These are phyloP conservation scores for Plumapathes pennacea DNA, from an alignment of 92 coral and sea anemone species.

Conservation along the genomic window DNA sequence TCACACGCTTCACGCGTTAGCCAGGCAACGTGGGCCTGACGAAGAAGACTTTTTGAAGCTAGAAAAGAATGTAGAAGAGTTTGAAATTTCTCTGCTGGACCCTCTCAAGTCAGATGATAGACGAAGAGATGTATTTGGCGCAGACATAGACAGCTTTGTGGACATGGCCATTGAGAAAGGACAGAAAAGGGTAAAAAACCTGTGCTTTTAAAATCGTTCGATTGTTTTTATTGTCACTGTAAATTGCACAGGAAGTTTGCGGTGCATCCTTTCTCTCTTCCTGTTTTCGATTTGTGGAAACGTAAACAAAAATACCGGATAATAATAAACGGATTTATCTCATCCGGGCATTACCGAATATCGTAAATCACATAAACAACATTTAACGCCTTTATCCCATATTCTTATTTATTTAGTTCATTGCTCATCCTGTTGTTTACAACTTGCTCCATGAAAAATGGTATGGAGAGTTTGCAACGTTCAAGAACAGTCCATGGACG, in stretches of 20 bases:
- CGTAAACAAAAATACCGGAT: no score
- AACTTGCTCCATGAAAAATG: constrained; percentile 15
- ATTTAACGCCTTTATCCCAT: no score
- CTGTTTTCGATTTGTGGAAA: no score
- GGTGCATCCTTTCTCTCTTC: no score
- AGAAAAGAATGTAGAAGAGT: constrained; percentile 16
- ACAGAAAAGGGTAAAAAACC: constrained; percentile 41
- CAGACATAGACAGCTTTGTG: constrained; percentile 10
- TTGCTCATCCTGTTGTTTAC: constrained; percentile 29
- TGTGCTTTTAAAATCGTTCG: no score
- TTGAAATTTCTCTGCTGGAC: constrained; percentile 3
- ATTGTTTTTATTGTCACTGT: no score
- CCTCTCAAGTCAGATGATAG: constrained; percentile 18
- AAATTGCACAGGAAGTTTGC: no score
- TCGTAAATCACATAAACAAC: no score
- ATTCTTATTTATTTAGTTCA: constrained; percentile 5
- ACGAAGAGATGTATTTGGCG: constrained; percentile 1
- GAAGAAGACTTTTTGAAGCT: background rate
- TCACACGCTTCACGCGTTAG: background rate
- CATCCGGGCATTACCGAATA: no score
- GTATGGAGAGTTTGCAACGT: constrained; percentile 16
- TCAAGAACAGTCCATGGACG: constrained; percentile 7
- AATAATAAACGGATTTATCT: no score
- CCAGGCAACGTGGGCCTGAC: background rate
- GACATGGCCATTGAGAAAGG: constrained; percentile 21